Base-by-base conservation (phyloP, 30 jellyfish, hydroid and myxozoan species). In the Hydra vulgaris region DNA sequence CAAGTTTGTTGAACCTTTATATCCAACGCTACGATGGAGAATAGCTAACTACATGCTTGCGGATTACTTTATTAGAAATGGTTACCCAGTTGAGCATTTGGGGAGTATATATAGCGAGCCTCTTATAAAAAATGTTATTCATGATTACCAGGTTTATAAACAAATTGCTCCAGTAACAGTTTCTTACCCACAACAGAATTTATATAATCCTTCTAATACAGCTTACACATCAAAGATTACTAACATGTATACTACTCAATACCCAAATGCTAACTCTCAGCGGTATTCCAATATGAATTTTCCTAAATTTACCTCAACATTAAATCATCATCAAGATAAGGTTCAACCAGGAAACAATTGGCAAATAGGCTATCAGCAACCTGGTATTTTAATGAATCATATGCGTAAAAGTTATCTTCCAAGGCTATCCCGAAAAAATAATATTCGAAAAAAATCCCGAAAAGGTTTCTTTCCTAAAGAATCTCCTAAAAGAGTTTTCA, bases 31-130 rank as follows among this genome's bases (percentile, higher is more conserved):
- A 23, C 7, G 75, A 68, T 68, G 75, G 75, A 7, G 75, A 15
- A 68, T 68, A n/a, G 75, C 75, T n/a, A 68, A 68, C 75, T 68
- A 68, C 75, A 68, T 68, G 75, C 75, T 20, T 68, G 75, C 75
- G 8, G 75, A 68, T n/a, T 68, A 68, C 75, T 68, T 68, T 15
- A 68, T 68, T 8, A 68, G 27, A 68, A 68, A 68, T 68, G 26
- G 75, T 68, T n/a, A 68, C 27, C 75, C 26, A 23, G 8, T 68
- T 1, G 27, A 15, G 27, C 75, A 68, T 20, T 68, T 68, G 16
- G 27, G 27, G 15, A 68, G 75, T 68, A n/a, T 40, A 40, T 40
- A 40, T 40, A 12, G 61, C 61, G 5, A 5, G 8, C 12, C 61
- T 12, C 12, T 12, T 40, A 3, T 40, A 12, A 40, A 40, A 3